Evolutionary conservation across 2,797 vertebrate genomes (phyloP).

Genomic region (Staurois parvus): DNA sequence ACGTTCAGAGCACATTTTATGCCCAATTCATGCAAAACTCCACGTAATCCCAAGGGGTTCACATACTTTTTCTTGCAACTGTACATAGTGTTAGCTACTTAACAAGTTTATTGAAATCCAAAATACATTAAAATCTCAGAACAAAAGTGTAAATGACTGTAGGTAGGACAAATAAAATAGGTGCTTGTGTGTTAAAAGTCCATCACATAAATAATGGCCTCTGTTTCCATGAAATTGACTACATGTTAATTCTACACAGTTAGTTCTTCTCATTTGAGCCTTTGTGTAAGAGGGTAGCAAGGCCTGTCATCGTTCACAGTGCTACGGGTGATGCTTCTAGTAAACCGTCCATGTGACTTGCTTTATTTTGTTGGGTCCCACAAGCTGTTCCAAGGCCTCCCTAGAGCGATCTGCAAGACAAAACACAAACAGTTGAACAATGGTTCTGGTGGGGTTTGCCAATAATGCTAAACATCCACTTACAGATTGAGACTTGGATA

Average conservation of each 20-base stretch:
- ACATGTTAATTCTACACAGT: neutral
- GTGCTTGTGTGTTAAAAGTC: constrained; percentile 22
- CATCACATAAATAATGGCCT: neutral
- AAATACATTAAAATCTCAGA: too few relatives aligned
- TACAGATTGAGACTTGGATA: neutral
- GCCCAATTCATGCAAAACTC: too few relatives aligned
- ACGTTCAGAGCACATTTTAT: too few relatives aligned
- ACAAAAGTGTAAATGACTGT: neutral
- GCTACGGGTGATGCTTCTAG: constrained; percentile 56
- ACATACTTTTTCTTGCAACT: too few relatives aligned
- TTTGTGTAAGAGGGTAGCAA: neutral
- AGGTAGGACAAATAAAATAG: neutral
- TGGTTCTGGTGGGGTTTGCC: neutral
- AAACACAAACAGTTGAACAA: neutral
- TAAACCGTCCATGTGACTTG: constrained; percentile 87
- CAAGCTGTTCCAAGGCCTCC: constrained; percentile 78
- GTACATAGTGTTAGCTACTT: too few relatives aligned
- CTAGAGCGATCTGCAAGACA: constrained; percentile 78
- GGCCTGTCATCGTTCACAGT: neutral
- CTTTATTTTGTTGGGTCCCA: constrained; percentile 80
- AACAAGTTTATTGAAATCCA: too few relatives aligned
- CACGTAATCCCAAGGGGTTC: too few relatives aligned
- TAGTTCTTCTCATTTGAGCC: neutral
- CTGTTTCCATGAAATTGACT: too few relatives aligned
- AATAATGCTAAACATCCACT: neutral